Percentiles rank a stretch among this genome's conserved stretches.
phyloP scores from a whole-genome alignment of 2,113 vertebrate species.

The Hippocampus mohnikei region DNA sequence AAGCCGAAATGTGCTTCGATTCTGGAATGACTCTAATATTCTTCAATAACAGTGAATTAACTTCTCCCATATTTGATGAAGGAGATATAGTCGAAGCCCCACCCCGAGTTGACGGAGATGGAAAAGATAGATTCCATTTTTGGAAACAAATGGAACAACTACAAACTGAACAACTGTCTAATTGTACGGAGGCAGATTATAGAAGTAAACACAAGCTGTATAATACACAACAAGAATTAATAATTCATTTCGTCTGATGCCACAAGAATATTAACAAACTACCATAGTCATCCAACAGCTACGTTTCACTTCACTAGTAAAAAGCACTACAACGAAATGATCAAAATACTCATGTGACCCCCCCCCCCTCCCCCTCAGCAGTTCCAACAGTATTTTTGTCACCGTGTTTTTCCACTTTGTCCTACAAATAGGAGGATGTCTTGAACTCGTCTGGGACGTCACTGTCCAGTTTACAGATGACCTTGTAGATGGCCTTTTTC shows the following conservation, averaged over 20 bases:
- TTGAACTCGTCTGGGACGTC: constrained; percentile 90
- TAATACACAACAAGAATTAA: constrained; percentile 37
- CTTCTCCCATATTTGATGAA: neutral
- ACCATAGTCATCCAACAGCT: constrained; percentile 25
- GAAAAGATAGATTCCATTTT: constrained; percentile 29
- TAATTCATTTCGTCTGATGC: neutral
- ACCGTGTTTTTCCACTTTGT: neutral
- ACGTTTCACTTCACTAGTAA: constrained; percentile 52
- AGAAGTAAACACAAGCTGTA: constrained; percentile 30
- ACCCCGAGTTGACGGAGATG: neutral
- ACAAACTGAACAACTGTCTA: constrained; percentile 41
- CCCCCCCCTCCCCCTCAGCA: constrained; percentile 2
- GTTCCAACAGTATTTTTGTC: neutral
- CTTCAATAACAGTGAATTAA: neutral
- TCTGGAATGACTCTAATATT: neutral
- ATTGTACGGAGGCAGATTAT: constrained; percentile 38
- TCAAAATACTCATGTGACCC: constrained; percentile 30
- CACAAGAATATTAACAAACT: constrained; percentile 10
- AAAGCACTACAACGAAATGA: constrained; percentile 55
- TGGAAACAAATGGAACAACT: constrained; percentile 48
- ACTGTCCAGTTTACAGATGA: constrained; percentile 95
- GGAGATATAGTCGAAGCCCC: neutral
- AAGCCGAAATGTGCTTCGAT: no score
- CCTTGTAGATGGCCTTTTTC: constrained; percentile 98
- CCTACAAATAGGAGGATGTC: constrained; percentile 77